Conservation (phyloP, 1,140 invertebrate genomes). For the Archivesica marissinica region DNA sequence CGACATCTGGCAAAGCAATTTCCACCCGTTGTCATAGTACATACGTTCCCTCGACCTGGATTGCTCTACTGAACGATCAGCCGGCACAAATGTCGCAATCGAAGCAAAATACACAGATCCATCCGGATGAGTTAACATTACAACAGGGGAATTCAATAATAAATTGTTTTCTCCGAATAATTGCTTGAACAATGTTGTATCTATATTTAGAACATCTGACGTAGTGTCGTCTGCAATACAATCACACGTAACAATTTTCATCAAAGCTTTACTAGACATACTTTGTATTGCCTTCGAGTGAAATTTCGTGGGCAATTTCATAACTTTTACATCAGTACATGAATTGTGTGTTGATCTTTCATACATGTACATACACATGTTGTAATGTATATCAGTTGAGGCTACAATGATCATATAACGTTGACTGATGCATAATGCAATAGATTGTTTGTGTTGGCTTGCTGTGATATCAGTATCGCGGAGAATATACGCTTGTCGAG, state of each 20-base stretch:
- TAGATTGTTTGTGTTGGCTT: background rate
- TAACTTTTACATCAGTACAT: background rate
- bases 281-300: background rate
- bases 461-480: background rate
- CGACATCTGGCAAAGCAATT: background rate
- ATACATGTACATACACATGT: background rate
- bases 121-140: background rate
- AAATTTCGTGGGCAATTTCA: background rate
- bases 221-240: background rate
- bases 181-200: background rate
- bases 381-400: background rate
- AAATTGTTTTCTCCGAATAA: constrained; percentile 19
- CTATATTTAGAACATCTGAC: background rate
- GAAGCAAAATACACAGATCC: background rate
- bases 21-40: background rate
- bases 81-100: background rate
- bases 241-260: constrained; percentile 6
- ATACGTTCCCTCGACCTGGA: no score
- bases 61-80: background rate
- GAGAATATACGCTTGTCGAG: background rate
- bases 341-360: background rate
- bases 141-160: background rate
- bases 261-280: background rate
- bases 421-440: background rate
- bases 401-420: background rate